Evolutionary conservation across 1,140 invertebrate genomes (phyloP).

Genomic region (Helicoverpa zea): DNA sequence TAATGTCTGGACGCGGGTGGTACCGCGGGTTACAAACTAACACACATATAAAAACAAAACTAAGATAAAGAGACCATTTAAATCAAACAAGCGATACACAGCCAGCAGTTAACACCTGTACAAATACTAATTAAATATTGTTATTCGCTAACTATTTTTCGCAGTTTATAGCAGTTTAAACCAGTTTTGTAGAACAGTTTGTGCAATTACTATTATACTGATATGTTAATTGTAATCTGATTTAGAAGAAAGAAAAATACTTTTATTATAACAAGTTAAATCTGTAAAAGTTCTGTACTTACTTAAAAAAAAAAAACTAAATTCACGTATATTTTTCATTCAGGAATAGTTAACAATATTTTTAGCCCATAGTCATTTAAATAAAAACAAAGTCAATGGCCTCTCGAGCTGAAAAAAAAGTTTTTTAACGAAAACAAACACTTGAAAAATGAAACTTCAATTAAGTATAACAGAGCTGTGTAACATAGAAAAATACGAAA

Average conservation of each 20-base stretch:
- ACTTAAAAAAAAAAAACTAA: too few species aligned
- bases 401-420: too few species aligned
- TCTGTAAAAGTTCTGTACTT: too few species aligned
- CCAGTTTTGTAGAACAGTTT: not conserved
- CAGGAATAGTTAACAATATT: too few species aligned
- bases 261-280: too few species aligned
- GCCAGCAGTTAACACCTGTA: slow-evolving; percentile 3
- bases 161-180: not conserved
- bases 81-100: not conserved
- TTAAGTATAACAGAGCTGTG: not conserved
- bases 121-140: slow-evolving; percentile 5
- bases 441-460: not conserved
- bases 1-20: too few species aligned
- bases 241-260: not conserved
- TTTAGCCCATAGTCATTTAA: too few species aligned
- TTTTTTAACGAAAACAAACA: too few species aligned
- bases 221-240: not conserved
- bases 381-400: too few species aligned
- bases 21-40: too few species aligned
- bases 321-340: too few species aligned
- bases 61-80: slow-evolving; percentile 6
- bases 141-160: slow-evolving; percentile 26
- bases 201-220: not conserved
- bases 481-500: not conserved
- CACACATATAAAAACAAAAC: not conserved